Evolutionary conservation across 2,113 vertebrate species (phyloP).

Genomic region (Cebus imitator): DNA sequence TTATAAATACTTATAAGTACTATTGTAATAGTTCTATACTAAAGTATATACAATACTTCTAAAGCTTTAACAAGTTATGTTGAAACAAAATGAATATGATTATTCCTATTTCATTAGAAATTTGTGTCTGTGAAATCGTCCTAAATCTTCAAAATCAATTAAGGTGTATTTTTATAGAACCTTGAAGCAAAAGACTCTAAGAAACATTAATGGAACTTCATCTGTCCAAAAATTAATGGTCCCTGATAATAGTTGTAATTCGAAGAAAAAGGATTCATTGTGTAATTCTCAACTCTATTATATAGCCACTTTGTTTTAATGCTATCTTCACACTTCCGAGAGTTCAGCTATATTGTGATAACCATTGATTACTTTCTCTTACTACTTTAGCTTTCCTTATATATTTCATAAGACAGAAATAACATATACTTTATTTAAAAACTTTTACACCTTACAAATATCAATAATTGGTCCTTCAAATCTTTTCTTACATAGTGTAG

Average conservation of each 20-base stretch:
- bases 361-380: background rate
- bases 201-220: background rate
- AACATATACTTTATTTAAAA: background rate
- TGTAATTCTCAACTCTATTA: background rate
- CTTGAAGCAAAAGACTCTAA: background rate
- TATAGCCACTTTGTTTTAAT: background rate
- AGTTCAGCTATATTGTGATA: background rate
- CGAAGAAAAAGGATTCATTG: background rate
- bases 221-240: constrained; percentile 33
- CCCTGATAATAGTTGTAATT: background rate
- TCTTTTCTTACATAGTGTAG: background rate
- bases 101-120: constrained; percentile 15
- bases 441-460: background rate
- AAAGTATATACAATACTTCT: background rate
- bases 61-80: background rate
- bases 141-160: background rate
- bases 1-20: background rate
- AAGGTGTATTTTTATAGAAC: constrained; percentile 8
- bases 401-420: background rate
- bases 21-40: no score
- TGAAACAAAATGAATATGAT: background rate
- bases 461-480: background rate
- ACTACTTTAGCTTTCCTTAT: background rate
- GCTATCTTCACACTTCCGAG: background rate
- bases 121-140: constrained; percentile 4